These are phyloP conservation scores for Sceloporus tristichus DNA, from an alignment of 2,113 vertebrate species.

Conservation along the genomic window DNA sequence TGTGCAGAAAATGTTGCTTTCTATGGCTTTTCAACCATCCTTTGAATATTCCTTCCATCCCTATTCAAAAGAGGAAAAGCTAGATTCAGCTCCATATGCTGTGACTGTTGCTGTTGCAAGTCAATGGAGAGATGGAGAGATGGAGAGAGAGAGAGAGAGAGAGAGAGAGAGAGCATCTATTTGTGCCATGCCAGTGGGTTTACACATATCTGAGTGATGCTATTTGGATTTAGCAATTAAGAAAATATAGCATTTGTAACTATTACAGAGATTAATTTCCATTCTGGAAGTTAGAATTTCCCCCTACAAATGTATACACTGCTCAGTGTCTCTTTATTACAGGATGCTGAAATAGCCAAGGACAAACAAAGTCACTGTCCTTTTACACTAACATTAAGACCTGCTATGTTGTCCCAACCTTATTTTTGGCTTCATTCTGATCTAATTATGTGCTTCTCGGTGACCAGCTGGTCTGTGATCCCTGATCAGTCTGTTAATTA, in stretches of 20 bases:
- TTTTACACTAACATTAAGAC: slow-evolving; percentile 7
- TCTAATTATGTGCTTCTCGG: slow-evolving; percentile 17
- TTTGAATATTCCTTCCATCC: too few species aligned
- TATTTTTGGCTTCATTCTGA: slow-evolving; percentile 18
- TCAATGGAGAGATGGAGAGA: too few species aligned
- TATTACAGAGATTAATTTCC: not conserved
- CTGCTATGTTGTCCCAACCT: slow-evolving; percentile 18
- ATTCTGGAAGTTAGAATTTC: not conserved
- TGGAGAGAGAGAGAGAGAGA: too few species aligned
- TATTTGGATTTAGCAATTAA: not conserved
- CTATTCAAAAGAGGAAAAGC: too few species aligned
- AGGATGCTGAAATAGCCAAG: not conserved
- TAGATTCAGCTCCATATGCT: too few species aligned
- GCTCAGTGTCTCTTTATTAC: not conserved
- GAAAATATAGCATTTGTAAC: not conserved
- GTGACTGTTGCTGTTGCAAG: too few species aligned
- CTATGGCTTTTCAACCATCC: too few species aligned
- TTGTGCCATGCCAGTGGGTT: not conserved
- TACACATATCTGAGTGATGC: not conserved
- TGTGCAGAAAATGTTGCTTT: too few species aligned
- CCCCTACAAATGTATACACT: not conserved
- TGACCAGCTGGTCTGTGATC: slow-evolving; percentile 47
- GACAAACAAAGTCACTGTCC: slow-evolving; percentile 15
- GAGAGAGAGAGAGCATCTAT: too few species aligned
- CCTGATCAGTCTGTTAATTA: slow-evolving; percentile 46